Evolutionary conservation across 1,140 invertebrate species (phyloP).

Genomic region (Sitophilus oryzae): DNA sequence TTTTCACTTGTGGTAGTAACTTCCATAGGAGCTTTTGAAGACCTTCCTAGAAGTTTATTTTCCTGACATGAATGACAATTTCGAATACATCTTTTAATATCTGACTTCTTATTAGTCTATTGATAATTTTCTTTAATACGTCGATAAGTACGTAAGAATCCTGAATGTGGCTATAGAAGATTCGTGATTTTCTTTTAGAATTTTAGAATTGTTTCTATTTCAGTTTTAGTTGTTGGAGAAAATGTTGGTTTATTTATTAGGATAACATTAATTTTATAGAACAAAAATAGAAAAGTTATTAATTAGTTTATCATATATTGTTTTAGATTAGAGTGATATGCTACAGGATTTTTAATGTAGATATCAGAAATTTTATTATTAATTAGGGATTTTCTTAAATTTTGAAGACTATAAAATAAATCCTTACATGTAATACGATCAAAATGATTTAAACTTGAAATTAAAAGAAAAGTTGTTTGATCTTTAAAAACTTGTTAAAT

Average conservation of each 20-base stretch:
- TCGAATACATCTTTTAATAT: constrained; percentile 38
- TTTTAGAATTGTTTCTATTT: constrained; percentile 29
- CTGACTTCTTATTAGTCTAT: constrained; percentile 41
- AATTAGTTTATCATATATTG: constrained; percentile 25
- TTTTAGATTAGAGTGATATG: constrained; percentile 19
- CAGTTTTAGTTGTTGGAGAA: constrained; percentile 18
- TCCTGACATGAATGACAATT: constrained; percentile 37
- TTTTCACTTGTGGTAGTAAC: constrained; percentile 34
- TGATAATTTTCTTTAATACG: constrained; percentile 39
- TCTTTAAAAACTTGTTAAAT: constrained; percentile 22
- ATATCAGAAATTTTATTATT: constrained; percentile 4
- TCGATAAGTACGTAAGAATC: constrained; percentile 30
- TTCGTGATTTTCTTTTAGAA: constrained; percentile 40
- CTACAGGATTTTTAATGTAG: constrained; percentile 16
- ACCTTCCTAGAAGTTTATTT: constrained; percentile 38
- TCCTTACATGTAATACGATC: constrained; percentile 32
- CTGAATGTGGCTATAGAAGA: constrained; percentile 32
- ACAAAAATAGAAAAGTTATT: constrained; percentile 15
- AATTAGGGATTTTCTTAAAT: no score
- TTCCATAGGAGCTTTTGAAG: constrained; percentile 39
- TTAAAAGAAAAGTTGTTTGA: constrained; percentile 27
- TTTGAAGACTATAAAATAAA: constrained; percentile 32
- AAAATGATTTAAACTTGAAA: no score
- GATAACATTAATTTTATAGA: no score
- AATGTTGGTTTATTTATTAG: no score